Conservation (phyloP, 2,888 invertebrate genomes). For the Polyploca ridens region DNA sequence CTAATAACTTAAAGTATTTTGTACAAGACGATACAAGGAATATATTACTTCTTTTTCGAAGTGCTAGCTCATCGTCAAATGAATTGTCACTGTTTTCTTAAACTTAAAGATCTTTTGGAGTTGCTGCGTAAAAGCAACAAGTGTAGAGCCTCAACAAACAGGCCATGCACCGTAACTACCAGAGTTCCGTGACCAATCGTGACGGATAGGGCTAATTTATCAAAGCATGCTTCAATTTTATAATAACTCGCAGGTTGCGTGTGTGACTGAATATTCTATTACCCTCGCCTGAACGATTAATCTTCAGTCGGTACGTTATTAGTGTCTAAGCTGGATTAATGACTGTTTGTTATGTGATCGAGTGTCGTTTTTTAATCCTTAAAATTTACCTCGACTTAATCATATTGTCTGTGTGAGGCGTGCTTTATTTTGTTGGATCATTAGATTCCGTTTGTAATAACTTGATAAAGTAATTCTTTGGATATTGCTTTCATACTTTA, state of each 20-base stretch:
- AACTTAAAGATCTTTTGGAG: conserved; percentile 12
- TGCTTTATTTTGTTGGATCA: conserved; percentile 20
- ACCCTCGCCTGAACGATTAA: conserved; percentile 70
- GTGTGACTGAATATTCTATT: conserved; percentile 82
- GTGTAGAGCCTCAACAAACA: conserved; percentile 41
- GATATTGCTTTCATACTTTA: not conserved
- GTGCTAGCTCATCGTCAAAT: no score
- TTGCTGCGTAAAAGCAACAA: conserved; percentile 36
- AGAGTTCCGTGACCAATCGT: conserved; percentile 80
- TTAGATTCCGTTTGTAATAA: conserved; percentile 3
- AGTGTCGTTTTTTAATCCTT: conserved; percentile 51
- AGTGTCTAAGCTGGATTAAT: conserved; percentile 78
- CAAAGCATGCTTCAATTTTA: conserved; percentile 79
- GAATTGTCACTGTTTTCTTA: no score
- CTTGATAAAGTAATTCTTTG: not conserved
- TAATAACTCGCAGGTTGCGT: conserved; percentile 77
- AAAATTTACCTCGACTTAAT: conserved; percentile 15
- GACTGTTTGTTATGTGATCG: conserved; percentile 74
- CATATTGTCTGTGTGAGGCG: conserved; percentile 8
- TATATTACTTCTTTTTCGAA: no score
- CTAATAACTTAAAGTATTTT: no score
- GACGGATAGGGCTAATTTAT: conserved; percentile 82
- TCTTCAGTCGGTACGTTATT: conserved; percentile 71
- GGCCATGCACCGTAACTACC: conserved; percentile 41
- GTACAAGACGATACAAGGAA: no score